Evolutionary conservation across 2,797 vertebrate genomes (phyloP), one percentile per base, ranked within the genome.

Genomic region (Sebastes steindachneri): DNA sequence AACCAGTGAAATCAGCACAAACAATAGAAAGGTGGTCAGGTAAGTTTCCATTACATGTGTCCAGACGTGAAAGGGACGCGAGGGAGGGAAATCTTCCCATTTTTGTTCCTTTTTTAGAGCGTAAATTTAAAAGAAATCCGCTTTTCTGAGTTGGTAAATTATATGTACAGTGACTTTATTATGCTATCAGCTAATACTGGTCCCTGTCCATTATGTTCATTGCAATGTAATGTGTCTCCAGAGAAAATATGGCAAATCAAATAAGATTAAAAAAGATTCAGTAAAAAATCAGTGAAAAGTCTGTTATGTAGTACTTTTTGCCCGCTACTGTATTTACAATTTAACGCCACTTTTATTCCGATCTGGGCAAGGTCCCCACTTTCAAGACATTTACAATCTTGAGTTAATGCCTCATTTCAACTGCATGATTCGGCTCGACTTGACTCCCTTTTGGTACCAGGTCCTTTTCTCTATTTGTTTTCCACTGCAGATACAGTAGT

Each of bases 1-100:
- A 86, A 83, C 77, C 73, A 57, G 63, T 21, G 37, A 78, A 79
- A 68, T 70, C 67, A 74, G 33, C 5, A 26, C 48, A 74, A 75
- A 85, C 71, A 74, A 68, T 8, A 60, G 19, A 58, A 41, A 66
- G 57, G 53, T 72, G 33, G 28, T 59, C 7, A 28, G 23, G 62
- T 65, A 68, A 48, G 48, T 77, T 79, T 74, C 55, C 31, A 67
- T 68, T n/a, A 51, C 14, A 48, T 12, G 8, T 68, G 33, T 51
- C 25, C 33, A 21, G 17, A 53, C 35, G 29, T 26, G 58, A 45
- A 26, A 26, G 54, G 15, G 41, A 73, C 7, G 26, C 12, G 25
- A 29, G 4, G 3, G 23, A 45, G 15, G 48, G 5, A 51, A 29
- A 72, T 17, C 9, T 21, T 17, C 25, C 33, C 6, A 17, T 17